Evolutionary conservation across 2,888 invertebrate species (phyloP), one percentile per base, ranked within the genome.

Genomic region (Drosophila longiperda): DNA sequence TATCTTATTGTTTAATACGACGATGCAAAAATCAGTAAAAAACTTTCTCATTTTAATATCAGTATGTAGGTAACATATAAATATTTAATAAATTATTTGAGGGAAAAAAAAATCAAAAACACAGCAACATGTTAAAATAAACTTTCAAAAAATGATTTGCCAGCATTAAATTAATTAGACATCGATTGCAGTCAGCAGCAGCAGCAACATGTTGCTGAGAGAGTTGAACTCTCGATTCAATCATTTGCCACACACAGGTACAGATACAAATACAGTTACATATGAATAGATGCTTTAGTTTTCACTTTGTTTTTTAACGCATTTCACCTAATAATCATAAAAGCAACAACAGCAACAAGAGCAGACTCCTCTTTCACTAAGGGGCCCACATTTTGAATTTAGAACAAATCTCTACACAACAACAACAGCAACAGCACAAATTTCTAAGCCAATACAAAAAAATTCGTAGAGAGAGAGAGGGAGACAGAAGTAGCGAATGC

Each of bases 361-460:
- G 26, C 60, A 59, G 36, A n/a, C 53, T 49, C 53, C 64, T 87
- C 87, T 89, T 87, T 85, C 89, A 80, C 78, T 82, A 68, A 29
- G 38, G 17, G 38, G 75, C 71, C 82, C 82, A 89, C 82, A 87
- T 89, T 84, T 85, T 85, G 80, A 72, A 82, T 83, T 87, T 87
- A 87, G 87, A 87, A 87, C 87, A 88, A 81, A 87, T 89, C 86
- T 90, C 82, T 79, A 80, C 48, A 36, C 77, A 64, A 52, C 26
- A 34, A 52, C 61, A 71, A 53, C 63, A 26, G 33, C 26, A 29
- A 52, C 61, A 69, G 29, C 49, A 66, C 64, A 84, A 85, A 78
- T 88, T 83, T 87, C 90, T 78, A 85, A 88, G 79, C 86, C 89
- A 85, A 89, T 87, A 81, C 73, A 86, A 80, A 83, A 62, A 72